Evolutionary conservation across 2,797 vertebrate genomes (phyloP).

Genomic region (Hypotaenidia philippensis): DNA sequence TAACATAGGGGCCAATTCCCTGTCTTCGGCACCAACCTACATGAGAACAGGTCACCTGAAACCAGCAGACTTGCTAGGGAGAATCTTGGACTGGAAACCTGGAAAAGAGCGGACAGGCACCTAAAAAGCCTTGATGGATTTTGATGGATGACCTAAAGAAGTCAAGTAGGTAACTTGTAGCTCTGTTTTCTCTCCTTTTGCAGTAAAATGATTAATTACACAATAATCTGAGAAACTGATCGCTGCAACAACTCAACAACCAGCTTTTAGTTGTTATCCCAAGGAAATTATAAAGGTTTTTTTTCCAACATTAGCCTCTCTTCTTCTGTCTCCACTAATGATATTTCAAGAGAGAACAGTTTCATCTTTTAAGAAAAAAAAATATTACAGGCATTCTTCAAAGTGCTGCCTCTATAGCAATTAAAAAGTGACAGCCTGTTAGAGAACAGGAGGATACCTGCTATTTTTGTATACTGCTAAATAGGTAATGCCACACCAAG

Average conservation of each 20-base stretch:
- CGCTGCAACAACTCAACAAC: neutral
- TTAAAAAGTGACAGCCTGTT: constrained; percentile 46
- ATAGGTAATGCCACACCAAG: constrained; percentile 24
- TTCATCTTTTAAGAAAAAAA: neutral
- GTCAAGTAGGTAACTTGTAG: neutral
- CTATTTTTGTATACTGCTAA: constrained; percentile 1
- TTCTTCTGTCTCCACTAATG: neutral
- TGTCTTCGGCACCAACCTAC: neutral
- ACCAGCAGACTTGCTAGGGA: neutral
- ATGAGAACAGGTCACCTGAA: neutral
- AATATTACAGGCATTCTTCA: neutral
- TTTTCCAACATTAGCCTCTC: neutral
- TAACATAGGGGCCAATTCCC: neutral
- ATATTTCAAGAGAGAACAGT: neutral
- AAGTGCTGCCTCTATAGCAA: constrained; percentile 19
- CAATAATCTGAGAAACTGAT: neutral
- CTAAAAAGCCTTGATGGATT: neutral
- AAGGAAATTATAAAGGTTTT: neutral
- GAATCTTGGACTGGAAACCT: neutral
- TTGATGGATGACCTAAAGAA: neutral
- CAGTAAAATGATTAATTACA: constrained; percentile 21
- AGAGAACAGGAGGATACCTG: neutral
- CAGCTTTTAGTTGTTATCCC: neutral
- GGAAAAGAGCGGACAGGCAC: neutral
- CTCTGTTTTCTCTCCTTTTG: neutral